phyloP scores from a whole-genome alignment of 2,888 invertebrate species.

The Folsomia candida region DNA sequence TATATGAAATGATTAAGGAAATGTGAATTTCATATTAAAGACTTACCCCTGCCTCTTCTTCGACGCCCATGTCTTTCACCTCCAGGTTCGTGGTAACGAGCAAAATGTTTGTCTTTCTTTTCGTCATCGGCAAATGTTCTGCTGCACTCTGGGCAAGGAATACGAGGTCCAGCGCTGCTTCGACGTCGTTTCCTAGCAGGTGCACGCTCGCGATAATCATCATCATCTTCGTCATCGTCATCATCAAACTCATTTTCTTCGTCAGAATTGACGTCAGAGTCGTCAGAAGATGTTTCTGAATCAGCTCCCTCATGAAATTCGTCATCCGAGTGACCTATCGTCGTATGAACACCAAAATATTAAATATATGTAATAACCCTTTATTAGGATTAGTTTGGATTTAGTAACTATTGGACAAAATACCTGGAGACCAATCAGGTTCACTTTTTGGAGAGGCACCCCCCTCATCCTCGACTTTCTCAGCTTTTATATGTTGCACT shows the following conservation, averaged over 20 bases:
- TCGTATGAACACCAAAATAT: not conserved
- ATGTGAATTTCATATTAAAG: too few relatives aligned
- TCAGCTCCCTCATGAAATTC: not conserved
- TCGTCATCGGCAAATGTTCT: not conserved
- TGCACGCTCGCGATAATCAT: too few relatives aligned
- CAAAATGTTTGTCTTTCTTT: not conserved
- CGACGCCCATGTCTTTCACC: too few relatives aligned
- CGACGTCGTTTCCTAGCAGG: not conserved
- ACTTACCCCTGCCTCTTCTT: too few relatives aligned
- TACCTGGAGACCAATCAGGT: conserved; percentile 31
- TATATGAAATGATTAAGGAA: too few relatives aligned
- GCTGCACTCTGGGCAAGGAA: not conserved
- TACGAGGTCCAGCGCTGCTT: not conserved
- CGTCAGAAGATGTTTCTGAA: not conserved
- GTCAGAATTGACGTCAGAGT: conserved; percentile 4
- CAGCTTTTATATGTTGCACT: conserved; percentile 22
- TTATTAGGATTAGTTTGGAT: not conserved
- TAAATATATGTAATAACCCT: not conserved
- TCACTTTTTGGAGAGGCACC: conserved; percentile 29
- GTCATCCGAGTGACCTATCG: not conserved
- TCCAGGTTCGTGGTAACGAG: not conserved
- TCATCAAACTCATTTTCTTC: not conserved
- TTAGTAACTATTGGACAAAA: not conserved
- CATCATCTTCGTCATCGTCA: too few relatives aligned
- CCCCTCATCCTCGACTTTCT: not conserved